These are phyloP conservation scores for Glyphotaelius pellucidus DNA, from an alignment of 2,888 invertebrate genomes.

Conservation along the genomic window DNA sequence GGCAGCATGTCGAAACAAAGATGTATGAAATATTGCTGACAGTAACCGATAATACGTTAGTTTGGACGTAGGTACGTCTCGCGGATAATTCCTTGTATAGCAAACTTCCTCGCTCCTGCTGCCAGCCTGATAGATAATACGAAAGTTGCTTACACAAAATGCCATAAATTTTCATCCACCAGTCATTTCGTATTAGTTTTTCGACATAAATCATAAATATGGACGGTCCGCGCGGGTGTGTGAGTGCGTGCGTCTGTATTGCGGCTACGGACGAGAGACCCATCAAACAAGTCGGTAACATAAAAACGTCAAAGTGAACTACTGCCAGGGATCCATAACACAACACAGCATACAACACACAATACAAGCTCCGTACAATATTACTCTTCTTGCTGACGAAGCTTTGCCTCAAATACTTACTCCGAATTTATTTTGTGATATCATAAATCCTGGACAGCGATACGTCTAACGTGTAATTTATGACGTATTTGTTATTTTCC, in stretches of 20 bases:
- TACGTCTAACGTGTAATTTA: conserved; percentile 34
- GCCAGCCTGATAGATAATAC: conserved; percentile 66
- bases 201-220: conserved; percentile 66
- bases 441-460: conserved; percentile 34
- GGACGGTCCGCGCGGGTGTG: conserved; percentile 58
- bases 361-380: conserved; percentile 39
- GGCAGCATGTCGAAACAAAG: conserved; percentile 66
- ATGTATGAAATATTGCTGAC: conserved; percentile 66
- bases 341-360: conserved; percentile 43
- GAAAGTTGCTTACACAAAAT: conserved; percentile 66
- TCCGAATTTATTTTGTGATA: conserved; percentile 24
- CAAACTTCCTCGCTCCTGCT: conserved; percentile 54
- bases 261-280: conserved; percentile 62
- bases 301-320: conserved; percentile 64
- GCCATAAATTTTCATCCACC: conserved; percentile 66
- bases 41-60: conserved; percentile 63
- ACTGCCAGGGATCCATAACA: conserved; percentile 58
- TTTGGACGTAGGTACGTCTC: conserved; percentile 51
- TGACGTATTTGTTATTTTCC: conserved; percentile 34
- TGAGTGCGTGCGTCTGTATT: conserved; percentile 33
- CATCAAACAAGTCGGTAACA: conserved; percentile 65
- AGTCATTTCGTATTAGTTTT: conserved; percentile 67
- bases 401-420: conserved; percentile 21
- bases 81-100: conserved; percentile 58
- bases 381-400: conserved; percentile 50